phyloP scores from a whole-genome alignment of 30 jellyfish, hydroid and myxozoan species.

The Sanderia malayensis region DNA sequence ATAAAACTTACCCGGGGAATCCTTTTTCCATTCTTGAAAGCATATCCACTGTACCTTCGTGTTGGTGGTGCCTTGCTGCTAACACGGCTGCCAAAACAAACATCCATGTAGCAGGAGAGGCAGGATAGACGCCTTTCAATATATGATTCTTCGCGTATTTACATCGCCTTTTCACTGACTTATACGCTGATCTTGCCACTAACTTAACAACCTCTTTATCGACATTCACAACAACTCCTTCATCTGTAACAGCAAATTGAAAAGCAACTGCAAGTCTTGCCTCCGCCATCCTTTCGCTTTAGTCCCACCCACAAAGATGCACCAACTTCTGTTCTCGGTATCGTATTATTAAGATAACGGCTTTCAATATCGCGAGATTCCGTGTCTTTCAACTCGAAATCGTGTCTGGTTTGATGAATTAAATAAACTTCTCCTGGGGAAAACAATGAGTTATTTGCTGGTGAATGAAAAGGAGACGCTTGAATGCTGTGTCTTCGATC shows the following conservation, averaged over 20 bases:
- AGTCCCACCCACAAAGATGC: no score
- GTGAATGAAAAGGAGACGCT: no score
- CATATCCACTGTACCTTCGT: conserved; percentile 85
- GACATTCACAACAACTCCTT: conserved; percentile 93
- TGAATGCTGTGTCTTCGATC: no score
- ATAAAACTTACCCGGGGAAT: conserved; percentile 90
- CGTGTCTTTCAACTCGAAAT: no score
- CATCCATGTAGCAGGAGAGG: conserved; percentile 99
- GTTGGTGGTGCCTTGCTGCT: conserved; percentile 92
- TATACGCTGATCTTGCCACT: conserved; percentile 89
- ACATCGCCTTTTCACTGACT: conserved; percentile 91
- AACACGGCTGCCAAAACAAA: conserved; percentile 91
- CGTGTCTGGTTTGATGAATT: no score
- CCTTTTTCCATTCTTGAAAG: conserved; percentile 86
- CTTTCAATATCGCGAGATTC: no score
- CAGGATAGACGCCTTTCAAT: conserved; percentile 95
- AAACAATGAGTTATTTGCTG: no score
- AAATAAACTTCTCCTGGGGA: no score
- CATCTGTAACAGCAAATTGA: conserved; percentile 97
- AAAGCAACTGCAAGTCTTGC: conserved; percentile 97
- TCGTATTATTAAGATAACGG: no score
- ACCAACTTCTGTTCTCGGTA: no score
- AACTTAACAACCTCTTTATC: conserved; percentile 92
- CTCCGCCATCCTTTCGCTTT: conserved; percentile 99
- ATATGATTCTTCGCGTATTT: conserved; percentile 83